A percentile compares a stretch with the other conserved stretches of the same genome.
phyloP scores from a whole-genome alignment of 2,797 vertebrate genomes.

The Acrossocheilus fasciatus region DNA sequence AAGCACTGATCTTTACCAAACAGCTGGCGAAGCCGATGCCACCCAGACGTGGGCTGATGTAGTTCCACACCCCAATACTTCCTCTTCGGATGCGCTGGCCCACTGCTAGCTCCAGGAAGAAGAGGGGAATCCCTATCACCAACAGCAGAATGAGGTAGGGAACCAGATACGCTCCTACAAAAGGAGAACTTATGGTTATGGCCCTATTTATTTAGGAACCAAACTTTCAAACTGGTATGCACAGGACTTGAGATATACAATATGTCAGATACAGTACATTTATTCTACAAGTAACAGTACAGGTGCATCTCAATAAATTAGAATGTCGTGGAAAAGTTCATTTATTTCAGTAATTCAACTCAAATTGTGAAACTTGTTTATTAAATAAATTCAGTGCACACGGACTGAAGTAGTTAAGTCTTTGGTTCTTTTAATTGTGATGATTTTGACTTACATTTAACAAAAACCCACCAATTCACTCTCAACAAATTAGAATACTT shows the following conservation, averaged over 20 bases:
- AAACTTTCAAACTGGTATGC: background rate
- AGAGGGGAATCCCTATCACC: slow-evolving; percentile 95
- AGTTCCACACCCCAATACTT: slow-evolving; percentile 99
- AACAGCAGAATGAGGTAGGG: slow-evolving; percentile 93
- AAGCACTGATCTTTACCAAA: slow-evolving; percentile 82
- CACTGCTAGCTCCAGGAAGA: slow-evolving; percentile 96
- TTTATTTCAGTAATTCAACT: too few species aligned
- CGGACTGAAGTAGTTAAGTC: too few species aligned
- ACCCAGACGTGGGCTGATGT: slow-evolving; percentile 94
- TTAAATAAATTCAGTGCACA: too few species aligned
- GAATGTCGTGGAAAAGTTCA: too few species aligned
- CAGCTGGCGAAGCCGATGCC: slow-evolving; percentile 98
- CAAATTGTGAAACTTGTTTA: too few species aligned
- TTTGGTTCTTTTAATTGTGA: too few species aligned
- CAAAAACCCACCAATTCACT: too few species aligned
- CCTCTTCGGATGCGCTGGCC: slow-evolving; percentile 95
- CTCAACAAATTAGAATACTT: too few species aligned
- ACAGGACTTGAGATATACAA: background rate
- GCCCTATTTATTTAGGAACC: background rate
- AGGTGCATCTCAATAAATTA: too few species aligned
- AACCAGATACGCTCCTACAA: slow-evolving; percentile 93
- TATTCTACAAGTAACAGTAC: background rate
- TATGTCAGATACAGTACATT: background rate
- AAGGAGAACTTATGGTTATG: background rate
- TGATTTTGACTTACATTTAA: too few species aligned